These are phyloP conservation scores for Pelosia muscerda DNA, from an alignment of 2,888 invertebrate species.

Conservation along the genomic window DNA sequence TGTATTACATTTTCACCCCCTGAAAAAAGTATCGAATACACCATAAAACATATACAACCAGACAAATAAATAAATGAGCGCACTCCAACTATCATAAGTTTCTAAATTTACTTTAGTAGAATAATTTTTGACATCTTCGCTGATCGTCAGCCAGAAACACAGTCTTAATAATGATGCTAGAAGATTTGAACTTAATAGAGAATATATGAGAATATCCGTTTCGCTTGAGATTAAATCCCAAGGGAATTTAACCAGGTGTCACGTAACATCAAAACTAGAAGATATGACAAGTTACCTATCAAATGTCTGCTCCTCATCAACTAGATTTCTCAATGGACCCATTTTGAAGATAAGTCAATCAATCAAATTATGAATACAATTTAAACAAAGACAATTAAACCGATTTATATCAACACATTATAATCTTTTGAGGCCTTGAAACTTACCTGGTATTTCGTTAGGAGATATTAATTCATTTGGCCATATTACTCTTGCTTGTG, in stretches of 20 bases:
- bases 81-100: too few relatives aligned
- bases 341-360: neutral
- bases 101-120: too few relatives aligned
- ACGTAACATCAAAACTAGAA: slow-evolving; percentile 7
- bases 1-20: slow-evolving; percentile 55
- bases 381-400: neutral
- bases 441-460: slow-evolving; percentile 61
- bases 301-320: slow-evolving; percentile 10
- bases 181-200: neutral
- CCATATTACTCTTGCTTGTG: slow-evolving; percentile 57
- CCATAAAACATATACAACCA: neutral
- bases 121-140: neutral
- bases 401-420: neutral
- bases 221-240: neutral
- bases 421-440: neutral
- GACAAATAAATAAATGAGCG: too few relatives aligned
- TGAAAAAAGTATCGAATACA: slow-evolving; percentile 41
- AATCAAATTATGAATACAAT: neutral
- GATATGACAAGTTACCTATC: slow-evolving; percentile 9
- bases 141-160: neutral
- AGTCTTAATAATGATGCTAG: neutral
- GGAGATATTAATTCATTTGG: slow-evolving; percentile 59
- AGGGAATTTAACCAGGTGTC: neutral
- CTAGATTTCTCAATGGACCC: slow-evolving; percentile 2
- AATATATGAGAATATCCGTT: neutral